Base-by-base conservation (phyloP, 2,113 vertebrate genomes). In the Vicugna pacos region DNA sequence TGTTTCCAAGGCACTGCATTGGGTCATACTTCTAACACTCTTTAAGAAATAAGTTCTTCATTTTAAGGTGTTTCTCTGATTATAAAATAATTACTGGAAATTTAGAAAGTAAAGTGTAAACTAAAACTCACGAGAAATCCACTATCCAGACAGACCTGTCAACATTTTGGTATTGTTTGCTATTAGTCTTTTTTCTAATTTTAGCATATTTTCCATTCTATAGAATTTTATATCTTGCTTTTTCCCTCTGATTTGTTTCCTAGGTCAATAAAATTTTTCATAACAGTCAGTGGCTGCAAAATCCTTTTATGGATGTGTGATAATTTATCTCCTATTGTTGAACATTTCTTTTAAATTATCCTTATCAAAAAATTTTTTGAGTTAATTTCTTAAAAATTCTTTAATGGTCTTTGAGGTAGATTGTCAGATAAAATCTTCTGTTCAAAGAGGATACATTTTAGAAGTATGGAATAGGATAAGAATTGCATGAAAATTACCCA, bases 41-140 rank as follows among this genome's bases (percentile, higher is more conserved):
- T 95, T 81, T 62, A 26, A 84, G 65, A 93, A 82, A 62, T 46
- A 20, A 46, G 26, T 75, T 67, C 83, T 20, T 48, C 26, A 28
- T 76, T 94, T 72, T 62, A 75, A 93, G 6, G 4, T 69, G 70
- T 89, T 96, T 42, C 72, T 17, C 89, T 89, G 65, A 62, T 92
- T 85, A 42, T 82, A 79, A 72, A 85, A 85, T 81, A 77, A 77
- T 52, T 52, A 69, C 3, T 77, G 16, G 8, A 89, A 91, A 50
- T 89, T 67, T 89, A 95, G 52, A 89, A 96, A 90, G 46, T 26
- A 76, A 90, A 86, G 48, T 50, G 69, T 93, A 80, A 93, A 83
- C 15, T n/a, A 85, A 84, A 94, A 81, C 54, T 73, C 12, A 67
- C 76, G 77, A 85, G 20, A 86, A 70, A 92, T 48, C 35, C 1